Evolutionary conservation across 2,113 vertebrate genomes (phyloP), one percentile per base, ranked within the genome.

Genomic region (Nothoprocta perdicaria): DNA sequence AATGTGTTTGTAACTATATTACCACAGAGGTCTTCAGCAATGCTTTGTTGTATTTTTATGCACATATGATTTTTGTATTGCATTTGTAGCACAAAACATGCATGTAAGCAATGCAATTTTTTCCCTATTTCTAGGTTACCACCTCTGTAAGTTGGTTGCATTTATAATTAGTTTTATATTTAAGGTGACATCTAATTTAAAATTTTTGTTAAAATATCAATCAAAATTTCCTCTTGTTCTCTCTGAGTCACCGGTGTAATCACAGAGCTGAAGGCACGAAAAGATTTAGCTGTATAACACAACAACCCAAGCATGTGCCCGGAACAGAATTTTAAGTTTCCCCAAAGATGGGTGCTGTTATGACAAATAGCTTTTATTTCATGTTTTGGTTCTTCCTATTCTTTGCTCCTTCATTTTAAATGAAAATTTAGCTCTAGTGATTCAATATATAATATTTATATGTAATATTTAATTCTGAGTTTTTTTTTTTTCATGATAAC

Each of bases 61-160:
- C 53, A 40, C 35, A 23, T 53, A 33, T 67, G 66, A 90, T 92
- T 93, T 88, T 40, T 87, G 52, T 77, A 50, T 81, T 76, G 76
- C 92, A 91, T 95, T 93, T 86, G 52, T 29, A 31, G 61, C 81
- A 55, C 31, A 86, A 90, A 91, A 76, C 26, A 6, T 77, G 69
- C 41, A 67, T 19, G 11, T 43, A 88, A 67, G 2, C 62, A 68
- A 68, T 43, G n/a, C 68, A 89, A 46, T 45, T 48, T 71, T 91
- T 89, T 31, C 60, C 24, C 69, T 87, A 24, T 86, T 77, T 83
- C 35, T 80, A 35, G 33, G 6, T 87, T 89, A 91, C 78, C 65
- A 19, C 15, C 6, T 94, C 23, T 69, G 80, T 77, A 80, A 71
- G 66, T 3, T 38, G 11, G 16, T 29, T 89, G 3, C 11, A 53